Percentiles rank a stretch among this genome's conserved stretches.
These are phyloP conservation scores for Petrolisthes cinctipes DNA, from an alignment of 2,888 invertebrate genomes.

Conservation along the genomic window DNA sequence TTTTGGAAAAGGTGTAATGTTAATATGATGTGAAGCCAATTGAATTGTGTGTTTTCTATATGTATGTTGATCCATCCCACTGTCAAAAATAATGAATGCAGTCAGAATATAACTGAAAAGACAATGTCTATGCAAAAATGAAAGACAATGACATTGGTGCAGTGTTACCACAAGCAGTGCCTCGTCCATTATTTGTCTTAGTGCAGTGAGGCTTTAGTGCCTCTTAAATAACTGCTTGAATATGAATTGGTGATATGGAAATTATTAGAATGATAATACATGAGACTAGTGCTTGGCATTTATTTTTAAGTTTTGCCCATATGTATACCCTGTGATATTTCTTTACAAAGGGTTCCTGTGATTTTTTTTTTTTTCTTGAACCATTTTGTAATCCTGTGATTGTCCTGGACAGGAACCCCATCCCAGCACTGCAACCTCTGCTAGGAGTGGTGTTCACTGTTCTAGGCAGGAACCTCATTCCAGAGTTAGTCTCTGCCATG, in stretches of 20 bases:
- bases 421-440: slow-evolving; percentile 38
- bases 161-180: slow-evolving; percentile 60
- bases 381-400: slow-evolving; percentile 62
- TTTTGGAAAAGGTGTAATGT: too few relatives aligned
- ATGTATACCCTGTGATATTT: slow-evolving; percentile 63
- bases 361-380: slow-evolving; percentile 53
- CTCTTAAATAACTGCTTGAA: slow-evolving; percentile 41
- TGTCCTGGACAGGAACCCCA: slow-evolving; percentile 51
- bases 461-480: slow-evolving; percentile 38
- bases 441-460: slow-evolving; percentile 34
- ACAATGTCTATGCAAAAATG: slow-evolving; percentile 57
- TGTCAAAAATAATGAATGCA: slow-evolving; percentile 45
- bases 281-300: slow-evolving; percentile 63
- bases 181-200: slow-evolving; percentile 50
- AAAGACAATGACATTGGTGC: slow-evolving; percentile 43
- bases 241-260: slow-evolving; percentile 45
- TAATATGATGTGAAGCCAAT: too few relatives aligned
- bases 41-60: neutral
- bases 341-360: slow-evolving; percentile 62
- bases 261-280: slow-evolving; percentile 43
- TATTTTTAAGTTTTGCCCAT: slow-evolving; percentile 57
- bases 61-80: slow-evolving; percentile 39
- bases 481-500: slow-evolving; percentile 20
- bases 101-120: slow-evolving; percentile 35
- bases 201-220: slow-evolving; percentile 48